phyloP scores from a whole-genome alignment of 2,888 invertebrate genomes.

The Drepanosiphum platanoidis region DNA sequence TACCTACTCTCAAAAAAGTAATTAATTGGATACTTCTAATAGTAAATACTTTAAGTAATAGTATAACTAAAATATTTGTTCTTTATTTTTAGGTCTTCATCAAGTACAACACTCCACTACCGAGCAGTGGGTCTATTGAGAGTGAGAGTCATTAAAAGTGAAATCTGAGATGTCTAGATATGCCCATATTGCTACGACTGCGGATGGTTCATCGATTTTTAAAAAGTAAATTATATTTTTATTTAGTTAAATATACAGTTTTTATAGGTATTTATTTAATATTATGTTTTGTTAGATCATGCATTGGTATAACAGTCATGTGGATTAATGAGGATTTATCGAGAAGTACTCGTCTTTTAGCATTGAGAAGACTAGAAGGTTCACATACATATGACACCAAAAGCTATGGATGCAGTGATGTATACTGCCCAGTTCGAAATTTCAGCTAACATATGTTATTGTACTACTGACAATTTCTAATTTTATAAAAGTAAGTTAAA shows the following conservation, averaged over 20 bases:
- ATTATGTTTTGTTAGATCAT: constrained; percentile 23
- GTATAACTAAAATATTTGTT: too few species aligned
- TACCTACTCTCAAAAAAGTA: background rate
- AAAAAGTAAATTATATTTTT: constrained; percentile 6
- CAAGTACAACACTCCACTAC: too few species aligned
- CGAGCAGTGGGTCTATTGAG: too few species aligned
- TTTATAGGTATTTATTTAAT: background rate
- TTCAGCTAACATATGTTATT: background rate
- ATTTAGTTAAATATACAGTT: background rate
- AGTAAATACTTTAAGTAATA: background rate
- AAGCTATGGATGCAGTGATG: constrained; percentile 12
- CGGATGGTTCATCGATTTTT: constrained; percentile 22
- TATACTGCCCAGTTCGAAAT: background rate
- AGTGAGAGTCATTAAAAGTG: constrained; percentile 23
- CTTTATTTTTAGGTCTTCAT: too few species aligned
- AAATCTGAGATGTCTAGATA: background rate
- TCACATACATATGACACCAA: constrained; percentile 6
- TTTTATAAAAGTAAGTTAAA: constrained; percentile 20
- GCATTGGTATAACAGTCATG: background rate
- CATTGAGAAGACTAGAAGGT: constrained; percentile 16
- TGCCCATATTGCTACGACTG: constrained; percentile 19
- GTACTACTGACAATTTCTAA: background rate
- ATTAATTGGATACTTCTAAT: background rate
- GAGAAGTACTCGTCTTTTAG: constrained; percentile 24
- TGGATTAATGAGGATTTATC: constrained; percentile 14